Evolutionary conservation across 2,113 vertebrate species (phyloP), one percentile per base, ranked within the genome.

Genomic region (Prionailurus viverrinus): DNA sequence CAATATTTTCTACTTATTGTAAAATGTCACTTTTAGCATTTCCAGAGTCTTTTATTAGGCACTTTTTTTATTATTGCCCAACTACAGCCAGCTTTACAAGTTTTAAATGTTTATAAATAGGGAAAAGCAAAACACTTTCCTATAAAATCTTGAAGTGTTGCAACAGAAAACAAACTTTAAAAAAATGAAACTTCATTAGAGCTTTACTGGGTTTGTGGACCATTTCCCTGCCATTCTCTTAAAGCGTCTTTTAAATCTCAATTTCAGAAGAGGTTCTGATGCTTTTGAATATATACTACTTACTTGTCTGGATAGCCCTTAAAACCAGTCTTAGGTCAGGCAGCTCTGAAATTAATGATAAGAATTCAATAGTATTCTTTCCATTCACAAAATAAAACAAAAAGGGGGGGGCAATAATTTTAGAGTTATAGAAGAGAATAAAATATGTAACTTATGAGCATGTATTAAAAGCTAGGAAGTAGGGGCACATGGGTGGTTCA

Each of bases 131-230:
- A 1, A 45, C 85, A 79, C n/a, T 9, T 89, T 74, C 45, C 4
- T 63, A 4, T 94, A 82, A 88, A 90, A 74, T 88, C 53, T 81
- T 92, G 9, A 88, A 78, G 3, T 33, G 45, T 51, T 79, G 21
- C 31, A 69, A 85, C 5, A 86, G 14, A 80, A 92, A 93, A 41
- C 15, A 84, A 95, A 79, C 39, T 82, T 33, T 36, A 73, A 93
- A 66, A 91, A 96, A 82, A 85, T 92, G 2, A 48, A 94, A 68
- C 16, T 93, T 89, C 92, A 33, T 19, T 80, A 78, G 31, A 96
- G 11, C 9, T 81, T 85, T 69, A 25, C 45, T 65, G 7, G 19
- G 53, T 89, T 97, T n/a, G 0, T 27, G 36, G 66, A 83, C 13
- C 6, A 69, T 71, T 91, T 97, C 89, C 73, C 33, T 61, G n/a